Evolutionary conservation across 37 sponge, comb jelly and placozoan genomes (phyloP).

Genomic region (Aplysina aerophoba): DNA sequence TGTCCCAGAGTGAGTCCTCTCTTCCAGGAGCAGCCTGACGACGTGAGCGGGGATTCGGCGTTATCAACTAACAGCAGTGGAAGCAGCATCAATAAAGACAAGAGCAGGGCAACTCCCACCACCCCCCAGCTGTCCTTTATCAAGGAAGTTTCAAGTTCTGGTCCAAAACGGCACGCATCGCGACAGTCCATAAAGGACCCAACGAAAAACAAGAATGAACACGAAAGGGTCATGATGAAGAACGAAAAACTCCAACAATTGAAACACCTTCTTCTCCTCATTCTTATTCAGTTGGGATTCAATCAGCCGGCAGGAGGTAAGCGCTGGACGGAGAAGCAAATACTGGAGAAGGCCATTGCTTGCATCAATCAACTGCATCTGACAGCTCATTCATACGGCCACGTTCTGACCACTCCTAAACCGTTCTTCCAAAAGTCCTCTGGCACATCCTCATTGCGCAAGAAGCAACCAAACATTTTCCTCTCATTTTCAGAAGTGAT

Average conservation of each 20-base stretch:
- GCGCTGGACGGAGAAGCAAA: conserved; percentile 15
- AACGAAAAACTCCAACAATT: neutral
- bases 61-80: too few species aligned
- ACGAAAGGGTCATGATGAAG: conserved; percentile 1
- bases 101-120: too few species aligned
- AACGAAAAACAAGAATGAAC: neutral
- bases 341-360: neutral
- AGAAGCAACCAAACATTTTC: conserved; percentile 20
- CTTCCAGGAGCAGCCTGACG: too few species aligned
- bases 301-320: neutral
- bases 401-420: neutral
- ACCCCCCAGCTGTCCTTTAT: too few species aligned
- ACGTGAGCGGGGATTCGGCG: too few species aligned
- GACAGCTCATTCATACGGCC: neutral
- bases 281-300: neutral
- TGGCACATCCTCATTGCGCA: neutral
- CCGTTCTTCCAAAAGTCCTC: neutral
- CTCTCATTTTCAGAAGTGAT: conserved; percentile 7
- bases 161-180: too few species aligned
- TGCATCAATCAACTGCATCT: neutral
- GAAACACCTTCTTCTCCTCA: neutral
- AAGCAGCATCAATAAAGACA: too few species aligned
- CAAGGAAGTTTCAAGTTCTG: too few species aligned
- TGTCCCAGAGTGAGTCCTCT: too few species aligned
- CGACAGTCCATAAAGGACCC: too few species aligned